Base-by-base conservation (phyloP, 2,797 vertebrate species). In the Lycodopsis pacificus region DNA sequence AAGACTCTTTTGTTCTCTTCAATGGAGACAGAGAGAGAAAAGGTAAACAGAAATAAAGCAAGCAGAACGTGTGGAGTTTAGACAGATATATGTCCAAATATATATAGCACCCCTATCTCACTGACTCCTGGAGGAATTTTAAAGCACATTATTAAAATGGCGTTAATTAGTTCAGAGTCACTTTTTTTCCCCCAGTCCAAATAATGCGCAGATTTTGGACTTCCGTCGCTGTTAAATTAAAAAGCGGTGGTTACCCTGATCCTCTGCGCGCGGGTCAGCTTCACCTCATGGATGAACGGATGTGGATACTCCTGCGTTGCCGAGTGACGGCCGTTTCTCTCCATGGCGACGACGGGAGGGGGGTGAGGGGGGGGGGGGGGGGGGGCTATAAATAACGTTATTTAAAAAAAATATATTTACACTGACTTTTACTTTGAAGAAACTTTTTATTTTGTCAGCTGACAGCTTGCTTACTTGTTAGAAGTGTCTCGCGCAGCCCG, bases 261-360 rank as follows among this genome's bases (percentile, higher is more conserved):
- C 62, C 40, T 64, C 62, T 64, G 62, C 5, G 62, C 14, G 4
- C 15, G 11, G 62, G 62, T 64, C 62, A 64, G 8, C 62, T 44
- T 64, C 62, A 64, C 22, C 42, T 64, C 15, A 25, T 64, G 62
- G 22, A 64, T 46, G 62, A 64, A 64, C 25, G 62, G 62, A 30
- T 64, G 62, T 19, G 40, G 62, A 46, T 19, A 46, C 22, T 46
- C 62, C 15, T 17, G 7, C 14, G 61, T 27, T 63, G 61, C 38
- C 5, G 61, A 10, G 61, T 63, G 62, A 44, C 62, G 3, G 62
- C 25, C 20, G 8, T 3, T 15, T 15, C 15, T 64, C 62, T 27
- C 62, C 62, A 64, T 64, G 25, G 17, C 62, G 42, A 64, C 62
- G 38, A 3, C 2, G 13, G 8, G n/a, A 7, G 20, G 48, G n/a